These are phyloP conservation scores for Dioctria rufipes DNA, from an alignment of 2,888 invertebrate genomes.

Conservation along the genomic window DNA sequence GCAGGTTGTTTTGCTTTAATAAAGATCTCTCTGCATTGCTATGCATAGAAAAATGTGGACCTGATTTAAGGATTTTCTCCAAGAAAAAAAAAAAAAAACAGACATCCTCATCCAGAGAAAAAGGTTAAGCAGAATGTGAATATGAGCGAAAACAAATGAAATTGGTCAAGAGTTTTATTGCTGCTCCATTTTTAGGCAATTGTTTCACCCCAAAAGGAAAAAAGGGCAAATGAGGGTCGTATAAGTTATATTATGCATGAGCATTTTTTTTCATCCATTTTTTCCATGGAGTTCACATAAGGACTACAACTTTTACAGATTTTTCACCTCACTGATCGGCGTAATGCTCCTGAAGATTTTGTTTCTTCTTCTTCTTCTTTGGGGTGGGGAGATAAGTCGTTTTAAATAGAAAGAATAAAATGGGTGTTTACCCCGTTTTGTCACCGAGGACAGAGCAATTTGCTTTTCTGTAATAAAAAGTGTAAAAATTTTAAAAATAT, in stretches of 20 bases:
- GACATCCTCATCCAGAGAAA: neutral
- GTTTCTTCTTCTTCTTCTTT: too few species aligned
- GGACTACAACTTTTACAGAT: neutral
- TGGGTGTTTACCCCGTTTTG: too few species aligned
- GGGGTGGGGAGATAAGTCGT: too few species aligned
- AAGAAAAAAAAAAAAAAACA: neutral
- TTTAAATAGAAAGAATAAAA: too few species aligned
- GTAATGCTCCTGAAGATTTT: slow-evolving; percentile 1
- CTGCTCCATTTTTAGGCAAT: slow-evolving; percentile 44
- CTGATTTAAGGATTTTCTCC: slow-evolving; percentile 11
- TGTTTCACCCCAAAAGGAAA: slow-evolving; percentile 18
- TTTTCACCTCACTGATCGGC: slow-evolving; percentile 9
- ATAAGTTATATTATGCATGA: slow-evolving; percentile 47
- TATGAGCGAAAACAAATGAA: slow-evolving; percentile 36
- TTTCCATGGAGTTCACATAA: neutral
- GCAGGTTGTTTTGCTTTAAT: too few species aligned
- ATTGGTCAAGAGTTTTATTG: slow-evolving; percentile 40
- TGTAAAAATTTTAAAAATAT: too few species aligned
- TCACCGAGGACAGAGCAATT: too few species aligned
- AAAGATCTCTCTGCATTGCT: neutral
- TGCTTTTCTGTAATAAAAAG: too few species aligned
- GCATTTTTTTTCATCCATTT: neutral
- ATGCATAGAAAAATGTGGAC: neutral
- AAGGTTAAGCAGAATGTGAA: slow-evolving; percentile 1
- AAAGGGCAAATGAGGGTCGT: slow-evolving; percentile 8